Evolutionary conservation across 2,113 vertebrate genomes (phyloP).

Genomic region (Pomatorhinus ruficollis): DNA sequence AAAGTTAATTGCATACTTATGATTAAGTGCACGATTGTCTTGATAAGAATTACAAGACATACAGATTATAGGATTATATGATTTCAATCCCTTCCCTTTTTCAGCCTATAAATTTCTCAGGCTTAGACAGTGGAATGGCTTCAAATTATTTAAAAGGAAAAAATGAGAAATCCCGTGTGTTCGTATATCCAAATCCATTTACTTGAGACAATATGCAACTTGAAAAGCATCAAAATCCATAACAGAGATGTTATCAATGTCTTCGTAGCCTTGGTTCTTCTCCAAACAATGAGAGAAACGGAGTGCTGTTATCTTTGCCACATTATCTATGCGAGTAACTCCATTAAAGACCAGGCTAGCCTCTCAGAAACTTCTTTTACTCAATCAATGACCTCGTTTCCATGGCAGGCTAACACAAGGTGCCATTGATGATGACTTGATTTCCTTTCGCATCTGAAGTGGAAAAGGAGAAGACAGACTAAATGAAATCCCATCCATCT

Average conservation of each 20-base stretch:
- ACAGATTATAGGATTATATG: background rate
- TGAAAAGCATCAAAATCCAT: background rate
- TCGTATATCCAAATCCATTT: background rate
- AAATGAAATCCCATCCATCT: conserved; percentile 99
- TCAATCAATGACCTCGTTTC: conserved; percentile 90
- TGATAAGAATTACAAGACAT: background rate
- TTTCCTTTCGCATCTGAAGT: conserved; percentile 93
- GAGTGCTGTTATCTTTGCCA: conserved; percentile 21
- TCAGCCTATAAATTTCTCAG: background rate
- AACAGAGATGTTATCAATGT: background rate
- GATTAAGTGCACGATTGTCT: background rate
- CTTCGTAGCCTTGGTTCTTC: background rate
- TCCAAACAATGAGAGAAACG: background rate
- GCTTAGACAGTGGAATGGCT: background rate
- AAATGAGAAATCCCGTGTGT: background rate
- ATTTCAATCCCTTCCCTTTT: background rate
- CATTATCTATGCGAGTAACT: conserved; percentile 67
- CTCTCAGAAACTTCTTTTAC: conserved; percentile 78
- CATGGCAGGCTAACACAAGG: conserved; percentile 90
- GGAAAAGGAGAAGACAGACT: conserved; percentile 96
- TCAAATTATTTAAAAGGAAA: background rate
- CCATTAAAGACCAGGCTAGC: conserved; percentile 70
- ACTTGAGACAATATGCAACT: background rate
- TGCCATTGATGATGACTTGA: conserved; percentile 91
- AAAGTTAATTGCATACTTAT: background rate